These are phyloP conservation scores for Amphipyra berbera DNA, from an alignment of 2,888 invertebrate genomes.

Conservation along the genomic window DNA sequence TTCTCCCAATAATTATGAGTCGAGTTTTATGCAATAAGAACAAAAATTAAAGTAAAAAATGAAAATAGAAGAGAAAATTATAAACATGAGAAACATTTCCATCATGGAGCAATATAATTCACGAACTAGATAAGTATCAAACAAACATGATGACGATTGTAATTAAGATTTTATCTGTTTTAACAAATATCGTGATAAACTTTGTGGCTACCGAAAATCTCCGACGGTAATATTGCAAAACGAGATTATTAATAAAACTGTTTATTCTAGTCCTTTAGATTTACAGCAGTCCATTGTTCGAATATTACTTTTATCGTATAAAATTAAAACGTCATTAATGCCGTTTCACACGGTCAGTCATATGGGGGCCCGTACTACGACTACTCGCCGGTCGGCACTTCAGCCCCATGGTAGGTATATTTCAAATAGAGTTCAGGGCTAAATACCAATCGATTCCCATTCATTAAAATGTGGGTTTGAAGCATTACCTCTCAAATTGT, in stretches of 20 bases:
- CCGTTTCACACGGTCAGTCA: constrained; percentile 63
- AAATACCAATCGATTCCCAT: constrained; percentile 81
- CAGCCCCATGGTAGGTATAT: constrained; percentile 61
- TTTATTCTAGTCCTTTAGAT: constrained; percentile 2
- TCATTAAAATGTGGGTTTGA: constrained; percentile 63
- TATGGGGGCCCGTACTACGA: constrained; percentile 64
- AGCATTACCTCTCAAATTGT: constrained; percentile 27
- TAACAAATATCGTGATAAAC: constrained; percentile 17
- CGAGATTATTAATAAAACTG: constrained; percentile 3
- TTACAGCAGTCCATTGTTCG: constrained; percentile 1
- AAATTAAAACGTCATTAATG: constrained; percentile 30
- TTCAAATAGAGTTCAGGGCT: constrained; percentile 82
- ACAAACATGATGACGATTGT: constrained; percentile 36
- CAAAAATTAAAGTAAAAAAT: too few relatives aligned
- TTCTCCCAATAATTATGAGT: too few relatives aligned
- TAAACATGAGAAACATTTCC: too few relatives aligned
- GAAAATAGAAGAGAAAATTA: too few relatives aligned
- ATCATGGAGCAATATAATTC: too few relatives aligned
- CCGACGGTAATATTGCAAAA: constrained; percentile 2
- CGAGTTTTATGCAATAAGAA: too few relatives aligned
- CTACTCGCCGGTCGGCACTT: constrained; percentile 69
- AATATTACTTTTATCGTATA: constrained; percentile 19
- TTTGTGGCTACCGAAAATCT: constrained; percentile 13
- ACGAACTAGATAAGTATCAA: constrained; percentile 49
- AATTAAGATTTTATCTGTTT: constrained; percentile 50